Base-by-base conservation (phyloP, 2,888 invertebrate species). In the Calameuta idolon region DNA sequence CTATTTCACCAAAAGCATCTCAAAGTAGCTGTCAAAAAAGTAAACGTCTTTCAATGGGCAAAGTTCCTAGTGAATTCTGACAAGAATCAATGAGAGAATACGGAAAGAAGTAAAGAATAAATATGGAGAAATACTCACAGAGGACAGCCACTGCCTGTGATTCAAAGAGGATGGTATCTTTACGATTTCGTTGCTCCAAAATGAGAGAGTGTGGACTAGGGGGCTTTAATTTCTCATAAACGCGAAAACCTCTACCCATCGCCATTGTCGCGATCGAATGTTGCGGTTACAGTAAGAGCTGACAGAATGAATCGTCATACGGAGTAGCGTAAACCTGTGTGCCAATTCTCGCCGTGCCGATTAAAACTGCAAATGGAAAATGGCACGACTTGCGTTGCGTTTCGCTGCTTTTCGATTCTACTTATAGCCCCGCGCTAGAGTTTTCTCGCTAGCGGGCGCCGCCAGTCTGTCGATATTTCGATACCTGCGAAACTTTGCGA, bases 201-300 rank as follows among this genome's bases (percentile, higher is more conserved):
- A 98, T 94, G 81, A 98, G 94, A 91, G 98, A 98, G 90, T 98
- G 98, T 15, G 98, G 97, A 90, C 95, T 96, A 76, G 97, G 96
- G 69, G 96, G 95, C 85, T 96, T 95, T 81, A 96, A 94, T 92
- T 98, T 98, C 92, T 98, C 97, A 87, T 97, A 94, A 85, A 98
- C 96, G 86, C 97, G 95, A 92, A 97, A 98, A 83, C 96, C 96
- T 93, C 98, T 98, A 88, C 97, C 97, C 96, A 98, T 97, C 89
- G 98, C 97, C 98, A 98, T 98, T 55, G 23, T 55, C 55, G 9
- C 9, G 55, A 55, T 55, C 55, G 9, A 55, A 55, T 55, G 55
- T 55, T 55, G 55, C 55, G 55, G 55, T 55, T 55, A 55, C 23
- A 55, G 23, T 23, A 1, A 23, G 55, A 23, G 55, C 55, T 23